These are phyloP conservation scores for Linnaemya tessellans DNA, from an alignment of 2,888 invertebrate genomes.

Conservation along the genomic window DNA sequence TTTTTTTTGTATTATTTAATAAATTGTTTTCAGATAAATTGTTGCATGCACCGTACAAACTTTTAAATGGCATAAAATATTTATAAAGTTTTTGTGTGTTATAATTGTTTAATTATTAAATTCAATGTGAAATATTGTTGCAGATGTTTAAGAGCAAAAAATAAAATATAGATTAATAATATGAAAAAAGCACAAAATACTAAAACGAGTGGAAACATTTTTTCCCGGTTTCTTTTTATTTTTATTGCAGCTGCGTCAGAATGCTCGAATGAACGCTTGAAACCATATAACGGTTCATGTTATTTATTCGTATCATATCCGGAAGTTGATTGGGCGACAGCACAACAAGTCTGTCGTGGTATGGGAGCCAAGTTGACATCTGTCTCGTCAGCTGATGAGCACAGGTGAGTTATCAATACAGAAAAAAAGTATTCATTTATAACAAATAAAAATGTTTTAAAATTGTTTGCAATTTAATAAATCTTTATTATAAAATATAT, in stretches of 20 bases:
- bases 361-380: constrained; percentile 89
- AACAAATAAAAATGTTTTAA: background rate
- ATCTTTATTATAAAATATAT: background rate
- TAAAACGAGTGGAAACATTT: constrained; percentile 41
- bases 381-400: constrained; percentile 87
- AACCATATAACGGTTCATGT: constrained; percentile 88
- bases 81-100: constrained; percentile 15
- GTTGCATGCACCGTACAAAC: constrained; percentile 32
- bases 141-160: constrained; percentile 6
- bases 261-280: constrained; percentile 88
- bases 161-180: background rate
- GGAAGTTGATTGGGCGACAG: constrained; percentile 89
- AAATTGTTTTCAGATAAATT: constrained; percentile 20
- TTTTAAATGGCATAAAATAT: constrained; percentile 3
- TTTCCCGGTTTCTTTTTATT: constrained; percentile 37
- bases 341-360: constrained; percentile 88
- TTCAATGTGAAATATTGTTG: constrained; percentile 37
- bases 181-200: background rate
- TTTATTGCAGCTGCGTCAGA: constrained; percentile 85
- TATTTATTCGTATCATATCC: constrained; percentile 91
- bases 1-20: background rate
- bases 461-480: background rate
- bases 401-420: constrained; percentile 82
- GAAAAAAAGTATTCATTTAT: background rate
- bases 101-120: constrained; percentile 36